Base-by-base conservation (phyloP, 1,140 invertebrate species). In the Tetragnatha versicolor region DNA sequence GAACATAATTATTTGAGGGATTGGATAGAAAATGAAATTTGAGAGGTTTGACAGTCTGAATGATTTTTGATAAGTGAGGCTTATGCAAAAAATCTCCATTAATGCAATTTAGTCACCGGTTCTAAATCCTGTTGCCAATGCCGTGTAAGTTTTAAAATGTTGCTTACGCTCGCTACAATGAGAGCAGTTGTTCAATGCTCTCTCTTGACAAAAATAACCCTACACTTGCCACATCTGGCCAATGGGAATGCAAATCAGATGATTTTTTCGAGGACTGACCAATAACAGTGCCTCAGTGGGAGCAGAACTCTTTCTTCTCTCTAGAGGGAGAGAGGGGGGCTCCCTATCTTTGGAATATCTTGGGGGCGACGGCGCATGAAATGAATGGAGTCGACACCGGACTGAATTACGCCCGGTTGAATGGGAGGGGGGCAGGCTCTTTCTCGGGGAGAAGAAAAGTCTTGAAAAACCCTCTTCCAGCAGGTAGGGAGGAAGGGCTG, bases 311-410 rank as follows among this genome's bases (percentile, higher is more conserved):
- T 58, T 63, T 51, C 31, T 63, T 39, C 37, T 35, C 72, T 39
- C 61, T n/a, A 27, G 61, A 47, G 42, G 42, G 42, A 3, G 42
- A 20, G 42, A 47, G 42, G 42, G 35, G 31, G 58, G 42, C 60
- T 31, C 17, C 42, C 37, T 63, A 27, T 51, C 45, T 31, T 10
- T 37, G 58, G 58, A 75, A 63, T 63, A 63, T 75, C 72, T 75
- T 75, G 37, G 31, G 51, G 72, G 72, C 72, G 72, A 63, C 72
- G 72, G 72, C 47, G 58, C 72, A 58, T 75, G 72, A 75, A 75
- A 75, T 75, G 72, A 75, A 75, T 75, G 51, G 72, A 75, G 72
- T 75, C 72, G 72, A 75, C 72, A 75, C 39, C 31, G 58, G 58
- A 63, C 58, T 63, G 72, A 75, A 75, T 75, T 75, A 75, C 72